phyloP scores from a whole-genome alignment of 2,888 invertebrate genomes.

The Neria commutata region DNA sequence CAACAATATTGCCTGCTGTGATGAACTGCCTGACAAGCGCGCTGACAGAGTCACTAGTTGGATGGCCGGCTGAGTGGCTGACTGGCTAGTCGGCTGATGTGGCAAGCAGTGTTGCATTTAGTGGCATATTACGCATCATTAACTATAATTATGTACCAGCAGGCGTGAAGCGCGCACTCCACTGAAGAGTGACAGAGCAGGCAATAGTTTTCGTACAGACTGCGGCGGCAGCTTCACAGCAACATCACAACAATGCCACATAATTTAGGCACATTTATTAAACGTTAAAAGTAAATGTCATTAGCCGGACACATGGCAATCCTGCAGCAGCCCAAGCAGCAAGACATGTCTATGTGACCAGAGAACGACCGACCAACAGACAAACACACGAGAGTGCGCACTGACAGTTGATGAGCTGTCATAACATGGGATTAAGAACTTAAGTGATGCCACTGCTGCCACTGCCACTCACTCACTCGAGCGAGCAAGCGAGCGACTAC shows the following conservation, averaged over 20 bases:
- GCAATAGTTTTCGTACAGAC: background rate
- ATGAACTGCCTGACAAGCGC: too few species aligned
- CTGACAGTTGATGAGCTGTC: conserved; percentile 59
- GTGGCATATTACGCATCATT: conserved; percentile 36
- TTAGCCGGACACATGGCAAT: conserved; percentile 34
- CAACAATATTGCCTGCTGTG: too few species aligned
- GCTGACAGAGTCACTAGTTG: too few species aligned
- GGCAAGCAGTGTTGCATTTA: background rate
- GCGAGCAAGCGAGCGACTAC: conserved; percentile 6
- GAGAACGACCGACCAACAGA: conserved; percentile 2
- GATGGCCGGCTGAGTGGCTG: too few species aligned
- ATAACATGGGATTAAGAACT: conserved; percentile 55
- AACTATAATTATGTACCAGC: conserved; percentile 30
- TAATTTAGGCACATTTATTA: conserved; percentile 43
- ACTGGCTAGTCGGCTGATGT: too few species aligned
- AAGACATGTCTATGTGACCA: background rate
- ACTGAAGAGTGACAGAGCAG: background rate
- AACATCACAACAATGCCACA: conserved; percentile 29
- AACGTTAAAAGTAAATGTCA: conserved; percentile 52
- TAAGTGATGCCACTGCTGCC: conserved; percentile 31
- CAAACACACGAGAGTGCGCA: conserved; percentile 14
- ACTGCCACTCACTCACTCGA: conserved; percentile 17
- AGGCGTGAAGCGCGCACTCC: conserved; percentile 5
- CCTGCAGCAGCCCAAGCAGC: background rate
- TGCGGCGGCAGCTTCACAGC: conserved; percentile 6